phyloP scores from a whole-genome alignment of 2,113 vertebrate genomes.

The Nyctereutes procyonoides region DNA sequence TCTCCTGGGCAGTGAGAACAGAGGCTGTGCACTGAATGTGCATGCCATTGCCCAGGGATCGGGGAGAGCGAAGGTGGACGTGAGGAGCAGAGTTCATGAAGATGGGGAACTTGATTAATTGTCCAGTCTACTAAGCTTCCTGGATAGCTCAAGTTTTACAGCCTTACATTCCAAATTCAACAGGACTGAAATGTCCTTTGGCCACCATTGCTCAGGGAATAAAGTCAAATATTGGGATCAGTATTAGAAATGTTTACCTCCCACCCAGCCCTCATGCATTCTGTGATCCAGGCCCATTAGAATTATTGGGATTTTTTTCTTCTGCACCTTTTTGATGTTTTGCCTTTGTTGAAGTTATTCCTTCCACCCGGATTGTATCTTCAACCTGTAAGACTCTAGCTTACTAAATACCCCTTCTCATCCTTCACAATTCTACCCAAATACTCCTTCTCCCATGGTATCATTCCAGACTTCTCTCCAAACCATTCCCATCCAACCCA shows the following conservation, averaged over 20 bases:
- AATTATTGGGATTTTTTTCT: background rate
- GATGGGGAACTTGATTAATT: background rate
- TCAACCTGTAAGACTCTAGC: background rate
- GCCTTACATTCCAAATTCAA: background rate
- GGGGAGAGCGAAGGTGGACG: background rate
- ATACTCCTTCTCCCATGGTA: background rate
- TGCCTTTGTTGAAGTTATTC: background rate
- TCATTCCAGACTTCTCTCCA: background rate
- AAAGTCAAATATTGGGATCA: background rate
- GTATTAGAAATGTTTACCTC: background rate
- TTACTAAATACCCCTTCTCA: background rate
- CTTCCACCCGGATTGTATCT: background rate
- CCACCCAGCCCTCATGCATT: background rate
- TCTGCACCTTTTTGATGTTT: background rate
- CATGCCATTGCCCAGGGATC: background rate
- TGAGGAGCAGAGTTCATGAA: background rate
- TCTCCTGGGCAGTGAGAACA: background rate
- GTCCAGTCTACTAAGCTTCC: background rate
- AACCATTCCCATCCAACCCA: background rate
- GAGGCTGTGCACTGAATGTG: background rate
- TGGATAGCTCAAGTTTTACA: background rate
- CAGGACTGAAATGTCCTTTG: background rate
- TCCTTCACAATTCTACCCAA: background rate
- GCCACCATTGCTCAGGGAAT: background rate
- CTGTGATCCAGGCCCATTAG: background rate